phyloP scores from a whole-genome alignment of 2,113 vertebrate species.

The Tachuris rubrigastra region DNA sequence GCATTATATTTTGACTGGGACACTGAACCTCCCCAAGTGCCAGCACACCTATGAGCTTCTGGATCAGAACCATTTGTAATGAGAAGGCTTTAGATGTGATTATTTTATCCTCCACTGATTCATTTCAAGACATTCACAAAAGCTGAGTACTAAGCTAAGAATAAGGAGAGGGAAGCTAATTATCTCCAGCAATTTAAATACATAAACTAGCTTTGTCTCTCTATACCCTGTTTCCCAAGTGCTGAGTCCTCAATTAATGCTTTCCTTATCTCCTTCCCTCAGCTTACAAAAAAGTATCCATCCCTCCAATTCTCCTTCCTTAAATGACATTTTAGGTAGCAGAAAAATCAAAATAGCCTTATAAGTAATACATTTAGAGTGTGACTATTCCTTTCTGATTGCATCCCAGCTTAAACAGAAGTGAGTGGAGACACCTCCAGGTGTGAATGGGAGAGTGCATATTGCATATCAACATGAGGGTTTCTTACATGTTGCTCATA shows the following conservation, averaged over 20 bases:
- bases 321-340: background rate
- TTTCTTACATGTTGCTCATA: conserved; percentile 64
- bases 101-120: background rate
- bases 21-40: background rate
- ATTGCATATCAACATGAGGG: background rate
- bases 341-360: background rate
- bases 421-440: background rate
- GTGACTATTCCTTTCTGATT: background rate
- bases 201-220: background rate
- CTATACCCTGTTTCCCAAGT: background rate
- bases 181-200: conserved; percentile 38
- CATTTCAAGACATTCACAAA: conserved; percentile 36
- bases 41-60: background rate
- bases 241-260: conserved; percentile 36
- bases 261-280: background rate
- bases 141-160: background rate
- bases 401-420: background rate
- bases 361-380: background rate
- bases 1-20: background rate
- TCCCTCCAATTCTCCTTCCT: background rate
- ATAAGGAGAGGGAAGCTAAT: background rate
- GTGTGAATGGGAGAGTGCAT: background rate
- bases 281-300: background rate
- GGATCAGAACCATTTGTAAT: background rate
- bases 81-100: background rate